phyloP scores from a whole-genome alignment of 2,113 vertebrate genomes.

The Kryptolebias marmoratus region DNA sequence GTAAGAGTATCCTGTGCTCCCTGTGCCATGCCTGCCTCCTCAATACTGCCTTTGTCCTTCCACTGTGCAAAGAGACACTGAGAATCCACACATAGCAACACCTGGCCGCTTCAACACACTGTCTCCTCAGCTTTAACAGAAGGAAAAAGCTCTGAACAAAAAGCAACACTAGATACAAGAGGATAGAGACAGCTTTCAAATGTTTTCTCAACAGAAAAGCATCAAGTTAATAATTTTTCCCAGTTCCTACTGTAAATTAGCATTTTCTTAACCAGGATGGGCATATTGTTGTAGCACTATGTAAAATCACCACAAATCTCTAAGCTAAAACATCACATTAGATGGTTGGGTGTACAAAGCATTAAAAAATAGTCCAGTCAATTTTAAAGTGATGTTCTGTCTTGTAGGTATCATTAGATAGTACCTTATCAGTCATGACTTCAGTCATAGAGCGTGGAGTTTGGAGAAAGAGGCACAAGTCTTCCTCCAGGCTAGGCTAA shows the following conservation, averaged over 20 bases:
- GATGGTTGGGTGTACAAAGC: not conserved
- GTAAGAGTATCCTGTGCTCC: slow-evolving; percentile 85
- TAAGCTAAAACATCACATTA: not conserved
- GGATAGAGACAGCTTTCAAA: slow-evolving; percentile 11
- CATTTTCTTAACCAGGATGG: not conserved
- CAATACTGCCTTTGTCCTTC: slow-evolving; percentile 83
- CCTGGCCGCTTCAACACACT: slow-evolving; percentile 73
- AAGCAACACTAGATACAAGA: slow-evolving; percentile 34
- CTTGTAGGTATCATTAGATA: not conserved
- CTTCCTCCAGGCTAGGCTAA: not conserved
- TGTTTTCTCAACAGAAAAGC: not conserved
- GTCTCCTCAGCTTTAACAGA: slow-evolving; percentile 48
- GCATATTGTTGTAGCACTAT: not conserved
- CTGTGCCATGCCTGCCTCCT: slow-evolving; percentile 76
- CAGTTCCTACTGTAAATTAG: not conserved
- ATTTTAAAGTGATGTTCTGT: not conserved
- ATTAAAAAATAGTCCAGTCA: not conserved
- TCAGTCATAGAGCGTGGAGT: no score
- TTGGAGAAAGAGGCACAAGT: no score
- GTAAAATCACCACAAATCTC: no score
- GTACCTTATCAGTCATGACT: no score
- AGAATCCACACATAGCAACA: slow-evolving; percentile 81
- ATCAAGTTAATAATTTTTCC: not conserved
- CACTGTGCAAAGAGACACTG: slow-evolving; percentile 80
- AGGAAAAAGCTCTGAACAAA: slow-evolving; percentile 24